phyloP scores from a whole-genome alignment of 2,888 invertebrate species.

The Agrochola litura region DNA sequence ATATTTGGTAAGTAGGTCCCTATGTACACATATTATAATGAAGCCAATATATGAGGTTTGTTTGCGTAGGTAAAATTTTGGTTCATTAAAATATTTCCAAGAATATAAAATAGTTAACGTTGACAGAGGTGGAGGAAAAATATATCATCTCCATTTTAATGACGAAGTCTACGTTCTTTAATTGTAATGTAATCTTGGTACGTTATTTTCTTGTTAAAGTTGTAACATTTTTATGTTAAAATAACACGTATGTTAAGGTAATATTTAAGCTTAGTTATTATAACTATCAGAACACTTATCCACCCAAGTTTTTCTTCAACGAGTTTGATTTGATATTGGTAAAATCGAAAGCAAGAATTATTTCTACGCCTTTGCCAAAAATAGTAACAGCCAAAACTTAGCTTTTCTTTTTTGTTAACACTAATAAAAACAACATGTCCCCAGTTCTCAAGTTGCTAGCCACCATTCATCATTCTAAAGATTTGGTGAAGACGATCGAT shows the following conservation, averaged over 20 bases:
- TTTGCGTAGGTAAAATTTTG: neutral
- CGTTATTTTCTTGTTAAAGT: neutral
- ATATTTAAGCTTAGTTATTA: too few relatives aligned
- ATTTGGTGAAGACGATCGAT: constrained; percentile 55
- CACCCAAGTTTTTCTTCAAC: neutral
- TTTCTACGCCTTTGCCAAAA: neutral
- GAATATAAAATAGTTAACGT: constrained; percentile 37
- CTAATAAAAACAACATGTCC: constrained; percentile 40
- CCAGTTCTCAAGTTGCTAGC: constrained; percentile 29
- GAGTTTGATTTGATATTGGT: neutral
- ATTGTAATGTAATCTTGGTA: constrained; percentile 17
- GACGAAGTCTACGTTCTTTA: constrained; percentile 13
- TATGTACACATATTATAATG: constrained; percentile 21
- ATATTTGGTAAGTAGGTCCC: neutral
- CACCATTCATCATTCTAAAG: constrained; percentile 61
- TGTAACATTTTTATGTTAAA: neutral
- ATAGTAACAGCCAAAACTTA: neutral
- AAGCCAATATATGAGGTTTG: constrained; percentile 7
- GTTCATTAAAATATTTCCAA: constrained; percentile 41
- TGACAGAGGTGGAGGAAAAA: constrained; percentile 11
- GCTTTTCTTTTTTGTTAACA: neutral
- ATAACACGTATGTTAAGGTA: neutral
- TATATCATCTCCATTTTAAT: constrained; percentile 23
- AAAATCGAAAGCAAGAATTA: neutral
- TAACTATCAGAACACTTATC: neutral